Conservation (phyloP, 1,140 invertebrate species). For the Aethina tumida region DNA sequence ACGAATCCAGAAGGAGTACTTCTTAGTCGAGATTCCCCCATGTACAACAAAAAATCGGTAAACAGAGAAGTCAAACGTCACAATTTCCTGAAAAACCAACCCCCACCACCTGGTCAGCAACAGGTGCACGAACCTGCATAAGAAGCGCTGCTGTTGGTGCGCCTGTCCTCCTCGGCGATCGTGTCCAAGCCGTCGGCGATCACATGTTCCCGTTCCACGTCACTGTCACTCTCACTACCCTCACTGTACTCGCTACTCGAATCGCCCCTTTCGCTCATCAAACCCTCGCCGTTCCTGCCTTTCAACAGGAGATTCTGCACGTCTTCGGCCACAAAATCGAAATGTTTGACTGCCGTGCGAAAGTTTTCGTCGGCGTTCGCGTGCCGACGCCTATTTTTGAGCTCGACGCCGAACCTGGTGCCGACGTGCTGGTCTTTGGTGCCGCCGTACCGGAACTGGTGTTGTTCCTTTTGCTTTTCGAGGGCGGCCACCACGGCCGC, state of each 20-base stretch:
- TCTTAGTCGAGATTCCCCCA: too few species aligned
- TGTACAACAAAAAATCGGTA: too few species aligned
- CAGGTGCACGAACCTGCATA: conserved; percentile 13
- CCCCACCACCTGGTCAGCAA: not conserved
- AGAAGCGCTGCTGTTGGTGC: conserved; percentile 25
- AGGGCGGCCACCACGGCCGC: conserved; percentile 31
- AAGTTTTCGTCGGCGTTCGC: conserved; percentile 22
- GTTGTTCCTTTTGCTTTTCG: conserved; percentile 26
- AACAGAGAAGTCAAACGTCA: too few species aligned
- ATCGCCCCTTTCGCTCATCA: conserved; percentile 10
- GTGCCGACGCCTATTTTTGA: conserved; percentile 15
- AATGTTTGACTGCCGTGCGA: conserved; percentile 30
- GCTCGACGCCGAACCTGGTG: conserved; percentile 1
- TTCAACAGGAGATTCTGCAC: conserved; percentile 27
- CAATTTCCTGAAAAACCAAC: not conserved
- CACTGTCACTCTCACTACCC: conserved; percentile 20
- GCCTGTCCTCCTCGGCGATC: conserved; percentile 32
- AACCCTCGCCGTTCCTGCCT: conserved; percentile 6
- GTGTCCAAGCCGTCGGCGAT: conserved; percentile 30
- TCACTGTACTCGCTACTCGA: conserved; percentile 15
- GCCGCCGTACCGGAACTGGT: too few species aligned
- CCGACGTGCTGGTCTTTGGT: conserved; percentile 7
- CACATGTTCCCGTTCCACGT: conserved; percentile 26
- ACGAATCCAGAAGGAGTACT: too few species aligned
- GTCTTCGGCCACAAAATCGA: conserved; percentile 31